These are phyloP conservation scores for Euphydryas editha DNA, from an alignment of 2,888 invertebrate species.

Conservation along the genomic window DNA sequence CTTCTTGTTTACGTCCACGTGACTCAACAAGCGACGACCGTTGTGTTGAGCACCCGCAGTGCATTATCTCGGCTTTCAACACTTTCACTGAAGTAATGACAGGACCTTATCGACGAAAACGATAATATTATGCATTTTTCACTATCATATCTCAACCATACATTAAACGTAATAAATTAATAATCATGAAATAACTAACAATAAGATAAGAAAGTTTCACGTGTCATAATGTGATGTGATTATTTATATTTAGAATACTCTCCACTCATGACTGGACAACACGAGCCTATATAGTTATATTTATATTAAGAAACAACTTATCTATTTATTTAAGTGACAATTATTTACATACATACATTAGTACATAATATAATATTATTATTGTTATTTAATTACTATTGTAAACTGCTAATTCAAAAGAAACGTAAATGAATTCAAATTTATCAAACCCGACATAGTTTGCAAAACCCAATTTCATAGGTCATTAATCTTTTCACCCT, in stretches of 20 bases:
- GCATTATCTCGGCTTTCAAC: slow-evolving; percentile 9
- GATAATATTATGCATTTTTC: slow-evolving; percentile 4
- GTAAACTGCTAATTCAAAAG: neutral
- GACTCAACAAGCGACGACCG: neutral
- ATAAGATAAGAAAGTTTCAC: slow-evolving; percentile 5
- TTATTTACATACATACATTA: neutral
- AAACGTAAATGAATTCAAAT: slow-evolving; percentile 13
- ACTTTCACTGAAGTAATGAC: slow-evolving; percentile 13
- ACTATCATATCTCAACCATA: slow-evolving; percentile 1
- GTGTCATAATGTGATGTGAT: slow-evolving; percentile 2
- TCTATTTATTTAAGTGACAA: neutral
- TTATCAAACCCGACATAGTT: slow-evolving; percentile 39
- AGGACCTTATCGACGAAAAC: slow-evolving; percentile 14
- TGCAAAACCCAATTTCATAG: slow-evolving; percentile 53
- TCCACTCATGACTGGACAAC: neutral
- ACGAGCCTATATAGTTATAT: neutral
- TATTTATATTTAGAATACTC: neutral
- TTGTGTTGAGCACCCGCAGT: slow-evolving; percentile 14
- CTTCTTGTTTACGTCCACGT: neutral
- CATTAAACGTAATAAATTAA: slow-evolving; percentile 4
- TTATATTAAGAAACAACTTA: neutral
- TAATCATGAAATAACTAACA: neutral
- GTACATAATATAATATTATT: neutral
- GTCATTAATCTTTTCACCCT: slow-evolving; percentile 57
- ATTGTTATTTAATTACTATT: neutral